Evolutionary conservation across 2,888 invertebrate genomes (phyloP).

Genomic region (Leptopterna dolabrata): DNA sequence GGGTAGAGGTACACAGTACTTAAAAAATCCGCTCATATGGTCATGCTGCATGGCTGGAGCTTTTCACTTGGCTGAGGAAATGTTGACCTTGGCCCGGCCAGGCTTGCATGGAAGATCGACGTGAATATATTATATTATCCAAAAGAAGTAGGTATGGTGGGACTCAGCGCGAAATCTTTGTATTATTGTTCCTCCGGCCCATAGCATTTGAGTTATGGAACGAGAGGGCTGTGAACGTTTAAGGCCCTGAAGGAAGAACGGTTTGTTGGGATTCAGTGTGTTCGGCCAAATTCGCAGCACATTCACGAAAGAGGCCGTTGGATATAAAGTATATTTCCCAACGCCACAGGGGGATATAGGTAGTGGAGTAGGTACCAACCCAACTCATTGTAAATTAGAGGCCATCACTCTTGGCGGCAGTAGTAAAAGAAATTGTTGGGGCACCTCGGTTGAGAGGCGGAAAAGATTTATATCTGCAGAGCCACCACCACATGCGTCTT

Average conservation of each 20-base stretch:
- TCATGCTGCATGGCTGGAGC: no score
- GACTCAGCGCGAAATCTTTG: no score
- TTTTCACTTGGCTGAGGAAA: no score
- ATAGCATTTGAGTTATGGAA: not conserved
- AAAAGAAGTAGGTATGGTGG: no score
- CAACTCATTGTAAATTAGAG: not conserved
- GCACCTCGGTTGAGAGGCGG: not conserved
- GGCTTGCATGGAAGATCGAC: no score
- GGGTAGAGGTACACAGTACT: no score
- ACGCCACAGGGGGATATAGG: not conserved
- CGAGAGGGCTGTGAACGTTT: not conserved
- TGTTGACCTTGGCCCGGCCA: no score
- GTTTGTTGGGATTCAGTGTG: not conserved
- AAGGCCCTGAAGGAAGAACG: not conserved
- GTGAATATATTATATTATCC: no score
- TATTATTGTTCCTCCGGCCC: not conserved
- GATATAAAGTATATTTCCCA: not conserved
- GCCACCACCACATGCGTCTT: not conserved
- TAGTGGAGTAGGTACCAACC: not conserved
- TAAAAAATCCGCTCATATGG: no score
- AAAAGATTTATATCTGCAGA: not conserved
- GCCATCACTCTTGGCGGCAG: not conserved
- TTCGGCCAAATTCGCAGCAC: not conserved
- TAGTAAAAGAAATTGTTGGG: slow-evolving; percentile 3
- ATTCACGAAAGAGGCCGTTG: not conserved